phyloP scores from a whole-genome alignment of 64 coral and sea anemone species.

The Astreopora myriophthalma region DNA sequence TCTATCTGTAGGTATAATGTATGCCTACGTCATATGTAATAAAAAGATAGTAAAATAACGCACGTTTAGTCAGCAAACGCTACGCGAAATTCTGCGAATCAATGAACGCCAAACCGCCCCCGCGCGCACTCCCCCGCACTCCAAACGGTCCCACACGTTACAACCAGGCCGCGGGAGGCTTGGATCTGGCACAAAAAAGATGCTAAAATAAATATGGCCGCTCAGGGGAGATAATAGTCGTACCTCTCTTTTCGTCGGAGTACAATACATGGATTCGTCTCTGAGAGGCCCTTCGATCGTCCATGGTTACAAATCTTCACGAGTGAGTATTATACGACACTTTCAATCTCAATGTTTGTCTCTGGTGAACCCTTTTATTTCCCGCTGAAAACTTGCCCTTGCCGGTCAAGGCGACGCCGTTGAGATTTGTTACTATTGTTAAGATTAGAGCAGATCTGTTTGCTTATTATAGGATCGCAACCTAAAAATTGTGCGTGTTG shows the following conservation, averaged over 20 bases:
- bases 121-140: neutral
- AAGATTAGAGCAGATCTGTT: neutral
- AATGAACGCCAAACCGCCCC: neutral
- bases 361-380: neutral
- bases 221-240: no score
- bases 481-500: slow-evolving; percentile 73
- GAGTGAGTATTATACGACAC: neutral
- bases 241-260: neutral
- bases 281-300: neutral
- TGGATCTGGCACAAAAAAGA: neutral
- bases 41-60: neutral
- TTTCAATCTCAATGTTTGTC: neutral
- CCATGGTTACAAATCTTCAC: slow-evolving; percentile 22
- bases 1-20: neutral
- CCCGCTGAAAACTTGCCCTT: neutral
- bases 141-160: neutral
- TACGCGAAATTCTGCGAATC: neutral
- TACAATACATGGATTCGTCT: slow-evolving; percentile 1
- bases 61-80: neutral
- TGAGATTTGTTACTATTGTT: neutral
- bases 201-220: slow-evolving; percentile 33
- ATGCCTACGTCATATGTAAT: neutral
- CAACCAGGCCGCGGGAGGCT: neutral
- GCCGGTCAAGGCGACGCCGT: neutral
- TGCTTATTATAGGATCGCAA: slow-evolving; percentile 16